phyloP scores from a whole-genome alignment of 2,113 vertebrate species.

The Chaetodon auriga region DNA sequence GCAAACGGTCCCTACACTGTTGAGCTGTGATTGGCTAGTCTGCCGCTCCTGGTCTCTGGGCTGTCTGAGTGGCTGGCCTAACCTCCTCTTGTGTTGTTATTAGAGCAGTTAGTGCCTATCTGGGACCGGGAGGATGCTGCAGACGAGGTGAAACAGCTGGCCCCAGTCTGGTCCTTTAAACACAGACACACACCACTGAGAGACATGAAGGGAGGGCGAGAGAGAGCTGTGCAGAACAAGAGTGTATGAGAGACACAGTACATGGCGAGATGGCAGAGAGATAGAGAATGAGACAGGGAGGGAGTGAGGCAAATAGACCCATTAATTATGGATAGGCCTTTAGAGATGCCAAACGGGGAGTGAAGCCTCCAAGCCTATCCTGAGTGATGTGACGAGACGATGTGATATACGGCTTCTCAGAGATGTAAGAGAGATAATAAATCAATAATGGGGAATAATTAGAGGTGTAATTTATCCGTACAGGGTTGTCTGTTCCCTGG shows the following conservation, averaged over 20 bases:
- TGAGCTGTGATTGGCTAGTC: conserved; percentile 65
- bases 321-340: conserved; percentile 84
- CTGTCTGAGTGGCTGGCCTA: conserved; percentile 63
- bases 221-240: conserved; percentile 32
- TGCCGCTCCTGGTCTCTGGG: conserved; percentile 55
- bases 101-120: conserved; percentile 72
- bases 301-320: conserved; percentile 76
- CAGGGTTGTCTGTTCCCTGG: conserved; percentile 41
- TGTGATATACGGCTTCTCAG: conserved; percentile 72
- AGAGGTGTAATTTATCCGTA: conserved; percentile 79
- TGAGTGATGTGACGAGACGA: conserved; percentile 78
- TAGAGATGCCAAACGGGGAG: conserved; percentile 76
- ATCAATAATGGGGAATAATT: conserved; percentile 82
- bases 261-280: conserved; percentile 42
- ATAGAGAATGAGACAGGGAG: conserved; percentile 58
- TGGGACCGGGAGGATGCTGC: conserved; percentile 58
- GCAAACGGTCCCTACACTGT: conserved; percentile 60
- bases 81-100: conserved; percentile 74
- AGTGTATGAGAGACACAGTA: conserved; percentile 40
- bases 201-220: conserved; percentile 27
- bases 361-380: conserved; percentile 72
- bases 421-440: conserved; percentile 79
- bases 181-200: conserved; percentile 38
- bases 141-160: conserved; percentile 78
- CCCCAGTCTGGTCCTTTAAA: conserved; percentile 71